Evolutionary conservation across 2,797 vertebrate species (phyloP), one percentile per base, ranked within the genome.

Genomic region (Hippocampus kuda): DNA sequence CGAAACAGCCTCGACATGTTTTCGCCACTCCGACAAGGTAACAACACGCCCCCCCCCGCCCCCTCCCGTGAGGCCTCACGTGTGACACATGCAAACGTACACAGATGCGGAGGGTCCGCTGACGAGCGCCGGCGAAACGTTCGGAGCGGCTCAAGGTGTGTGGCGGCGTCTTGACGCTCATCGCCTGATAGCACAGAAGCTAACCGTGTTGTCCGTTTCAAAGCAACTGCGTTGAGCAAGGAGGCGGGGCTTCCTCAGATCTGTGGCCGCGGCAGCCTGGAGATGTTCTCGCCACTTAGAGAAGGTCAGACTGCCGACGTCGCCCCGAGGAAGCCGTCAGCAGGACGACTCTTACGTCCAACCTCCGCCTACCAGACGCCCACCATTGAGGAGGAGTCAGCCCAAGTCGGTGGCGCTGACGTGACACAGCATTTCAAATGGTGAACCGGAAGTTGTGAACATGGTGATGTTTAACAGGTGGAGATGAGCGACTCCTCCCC

Each of bases 1-100:
- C 90, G 91, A 68, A 94, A 84, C 89, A 98, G 97, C 81, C 88
- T 98, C 84, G 97, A 98, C 75, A 72, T 98, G 67, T 99, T 99
- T 88, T 99, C 97, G 81, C 97, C 97, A 0, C 79, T 83, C 12
- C 84, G 89, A 24, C 90, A 90, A 64, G 90, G 91, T 92, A 12
- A 41, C 53, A 1, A n/a, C 61, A 26, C 44, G 11, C 41, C 3
- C 10, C 13, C 4, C 8, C 7, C 7, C 5, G 1, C 49, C 49
- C 16, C 49, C 2, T 22, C 5, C 20, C 0, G 22, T 2, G 7
- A 54, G 53, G 24, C 56, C 11, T 16, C 12, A 34, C 26, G 27
- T 59, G 22, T 59, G 22, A 57, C 22, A 4, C 12, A 22, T 34
- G 49, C 38, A 24, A 51, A n/a, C 16, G 9, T 30, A 27, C 30